A percentile compares a stretch with the other conserved stretches of the same genome.
phyloP scores from a whole-genome alignment of 2,113 vertebrate genomes.

The Etia nguti region DNA sequence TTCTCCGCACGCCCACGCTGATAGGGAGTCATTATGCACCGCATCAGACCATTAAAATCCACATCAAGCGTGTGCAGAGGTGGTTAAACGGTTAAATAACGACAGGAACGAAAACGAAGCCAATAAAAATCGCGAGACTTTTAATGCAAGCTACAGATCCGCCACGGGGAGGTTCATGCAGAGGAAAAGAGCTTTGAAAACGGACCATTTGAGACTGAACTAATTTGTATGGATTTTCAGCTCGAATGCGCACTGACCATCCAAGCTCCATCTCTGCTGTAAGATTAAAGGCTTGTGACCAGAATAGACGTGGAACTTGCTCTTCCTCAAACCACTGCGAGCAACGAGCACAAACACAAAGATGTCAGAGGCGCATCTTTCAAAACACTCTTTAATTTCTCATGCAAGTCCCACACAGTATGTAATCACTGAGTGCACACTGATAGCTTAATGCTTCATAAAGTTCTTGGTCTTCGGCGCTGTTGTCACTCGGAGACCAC shows the following conservation, averaged over 20 bases:
- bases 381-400: conserved; percentile 19
- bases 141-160: neutral
- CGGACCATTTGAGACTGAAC: neutral
- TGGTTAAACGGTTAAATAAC: conserved; percentile 50
- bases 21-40: conserved; percentile 58
- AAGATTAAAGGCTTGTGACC: conserved; percentile 36
- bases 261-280: neutral
- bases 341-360: neutral
- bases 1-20: conserved; percentile 12
- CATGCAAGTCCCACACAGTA: neutral
- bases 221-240: conserved; percentile 1
- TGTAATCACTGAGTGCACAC: neutral
- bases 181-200: neutral
- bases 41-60: conserved; percentile 66
- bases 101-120: conserved; percentile 29
- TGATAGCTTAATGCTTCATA: conserved; percentile 11
- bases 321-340: conserved; percentile 1
- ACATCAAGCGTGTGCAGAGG: conserved; percentile 51
- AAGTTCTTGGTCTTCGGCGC: neutral
- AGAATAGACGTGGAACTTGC: conserved; percentile 8
- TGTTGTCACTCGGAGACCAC: conserved; percentile 62
- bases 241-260: neutral
- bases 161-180: neutral
- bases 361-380: neutral
- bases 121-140: conserved; percentile 39